These are phyloP conservation scores for Pegea sp. DNA, from an alignment of 23 tunicate genomes.

Conservation along the genomic window DNA sequence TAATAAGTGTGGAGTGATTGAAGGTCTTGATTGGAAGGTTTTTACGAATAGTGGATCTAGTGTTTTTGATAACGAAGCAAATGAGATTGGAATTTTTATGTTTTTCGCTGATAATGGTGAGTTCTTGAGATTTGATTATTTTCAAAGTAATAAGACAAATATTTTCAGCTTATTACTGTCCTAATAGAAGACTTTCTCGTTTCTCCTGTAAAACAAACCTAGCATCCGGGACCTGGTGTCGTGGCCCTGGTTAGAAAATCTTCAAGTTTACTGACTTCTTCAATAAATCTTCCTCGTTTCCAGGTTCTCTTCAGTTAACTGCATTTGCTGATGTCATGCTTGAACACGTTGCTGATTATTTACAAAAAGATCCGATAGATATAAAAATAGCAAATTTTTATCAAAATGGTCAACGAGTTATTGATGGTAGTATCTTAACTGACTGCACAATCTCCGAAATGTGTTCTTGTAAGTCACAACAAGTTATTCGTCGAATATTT, in stretches of 20 bases:
- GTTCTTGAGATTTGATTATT: background rate
- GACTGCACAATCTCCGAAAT: background rate
- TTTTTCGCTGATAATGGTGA: background rate
- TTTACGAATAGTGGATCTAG: constrained; percentile 17
- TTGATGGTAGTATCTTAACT: background rate
- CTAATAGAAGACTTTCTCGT: constrained; percentile 17
- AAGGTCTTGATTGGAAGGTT: constrained; percentile 7
- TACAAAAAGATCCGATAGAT: constrained; percentile 21
- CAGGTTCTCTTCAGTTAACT: constrained; percentile 27
- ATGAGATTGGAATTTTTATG: background rate
- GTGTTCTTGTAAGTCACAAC: background rate
- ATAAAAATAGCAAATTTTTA: constrained; percentile 31
- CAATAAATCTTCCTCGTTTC: background rate
- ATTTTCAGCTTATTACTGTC: constrained; percentile 54
- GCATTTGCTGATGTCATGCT: constrained; percentile 24
- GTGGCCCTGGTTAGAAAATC: constrained; percentile 53
- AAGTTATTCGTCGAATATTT: background rate
- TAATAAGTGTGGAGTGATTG: constrained; percentile 8
- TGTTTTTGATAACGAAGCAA: constrained; percentile 8
- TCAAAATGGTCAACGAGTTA: constrained; percentile 15
- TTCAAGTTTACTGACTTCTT: too few relatives aligned
- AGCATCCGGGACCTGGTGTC: constrained; percentile 51
- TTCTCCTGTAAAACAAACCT: constrained; percentile 39
- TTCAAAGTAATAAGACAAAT: too few relatives aligned
- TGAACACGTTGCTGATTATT: constrained; percentile 25